These are phyloP conservation scores for Ctena decussata DNA, from an alignment of 2,888 invertebrate genomes.

Conservation along the genomic window DNA sequence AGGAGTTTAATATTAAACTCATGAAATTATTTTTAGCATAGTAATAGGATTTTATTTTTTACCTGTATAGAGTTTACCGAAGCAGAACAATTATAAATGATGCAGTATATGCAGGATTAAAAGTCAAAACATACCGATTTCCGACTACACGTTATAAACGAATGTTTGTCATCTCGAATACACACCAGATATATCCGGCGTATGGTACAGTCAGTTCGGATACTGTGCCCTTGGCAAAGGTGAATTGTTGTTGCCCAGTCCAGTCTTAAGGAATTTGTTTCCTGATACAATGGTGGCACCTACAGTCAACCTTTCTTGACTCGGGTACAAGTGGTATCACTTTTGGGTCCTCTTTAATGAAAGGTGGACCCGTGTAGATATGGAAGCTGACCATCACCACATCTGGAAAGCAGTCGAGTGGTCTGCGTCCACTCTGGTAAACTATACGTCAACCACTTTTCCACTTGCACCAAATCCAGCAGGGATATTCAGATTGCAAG, in stretches of 20 bases:
- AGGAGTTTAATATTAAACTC: too few species aligned
- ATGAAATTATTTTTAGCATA: too few species aligned
- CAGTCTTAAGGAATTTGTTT: not conserved
- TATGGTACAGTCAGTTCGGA: too few species aligned
- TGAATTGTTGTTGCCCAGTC: not conserved
- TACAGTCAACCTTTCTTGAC: not conserved
- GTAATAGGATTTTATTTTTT: too few species aligned
- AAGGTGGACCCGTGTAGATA: not conserved
- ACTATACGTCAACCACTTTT: conserved; percentile 13
- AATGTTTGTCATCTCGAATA: too few species aligned
- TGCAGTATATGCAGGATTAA: too few species aligned
- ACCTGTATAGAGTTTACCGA: too few species aligned
- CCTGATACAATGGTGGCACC: not conserved
- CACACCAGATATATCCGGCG: too few species aligned
- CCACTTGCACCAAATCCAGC: conserved; percentile 1
- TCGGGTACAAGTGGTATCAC: conserved; percentile 35
- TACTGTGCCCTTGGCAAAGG: too few species aligned
- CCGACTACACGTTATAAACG: too few species aligned
- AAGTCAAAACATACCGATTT: too few species aligned
- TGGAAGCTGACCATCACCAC: not conserved
- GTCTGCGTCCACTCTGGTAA: conserved; percentile 3
- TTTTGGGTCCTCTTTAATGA: not conserved
- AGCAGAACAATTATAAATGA: too few species aligned
- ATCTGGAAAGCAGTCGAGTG: not conserved
- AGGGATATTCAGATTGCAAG: not conserved